A percentile compares a stretch with the other conserved stretches of the same genome.
Evolutionary conservation across 1,140 invertebrate species (phyloP).

Genomic region (Brachystomella parvula): DNA sequence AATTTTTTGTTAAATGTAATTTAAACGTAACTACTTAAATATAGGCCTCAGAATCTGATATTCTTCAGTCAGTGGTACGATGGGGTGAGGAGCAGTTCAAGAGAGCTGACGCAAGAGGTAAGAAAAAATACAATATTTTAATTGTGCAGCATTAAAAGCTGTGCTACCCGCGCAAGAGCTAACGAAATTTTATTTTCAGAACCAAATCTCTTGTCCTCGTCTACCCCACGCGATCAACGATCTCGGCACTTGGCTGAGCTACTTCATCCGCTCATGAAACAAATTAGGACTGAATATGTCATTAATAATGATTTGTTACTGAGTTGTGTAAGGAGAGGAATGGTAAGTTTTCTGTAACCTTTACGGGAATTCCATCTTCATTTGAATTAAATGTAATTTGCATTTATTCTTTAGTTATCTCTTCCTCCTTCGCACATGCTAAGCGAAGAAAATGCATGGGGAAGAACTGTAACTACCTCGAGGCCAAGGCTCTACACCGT

Average conservation of each 20-base stretch:
- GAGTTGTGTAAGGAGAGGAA: slow-evolving; percentile 1
- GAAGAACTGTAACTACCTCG: background rate
- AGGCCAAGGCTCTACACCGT: slow-evolving; percentile 1
- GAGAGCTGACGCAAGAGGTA: slow-evolving; percentile 6
- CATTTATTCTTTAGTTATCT: background rate
- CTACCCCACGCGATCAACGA: background rate
- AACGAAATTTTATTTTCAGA: background rate
- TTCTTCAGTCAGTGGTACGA: slow-evolving; percentile 4
- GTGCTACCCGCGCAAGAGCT: too few relatives aligned
- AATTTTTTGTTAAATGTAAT: background rate
- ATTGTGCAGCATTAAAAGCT: too few relatives aligned
- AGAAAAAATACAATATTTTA: background rate
- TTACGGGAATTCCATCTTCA: background rate
- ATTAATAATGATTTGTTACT: background rate
- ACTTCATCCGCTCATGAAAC: slow-evolving; percentile 4
- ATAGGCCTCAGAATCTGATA: slow-evolving; percentile 1
- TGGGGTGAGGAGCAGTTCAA: slow-evolving; percentile 6
- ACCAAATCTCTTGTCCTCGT: background rate
- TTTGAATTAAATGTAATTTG: background rate
- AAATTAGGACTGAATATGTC: background rate
- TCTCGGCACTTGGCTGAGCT: background rate
- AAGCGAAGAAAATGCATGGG: slow-evolving; percentile 2
- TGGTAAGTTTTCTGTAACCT: too few relatives aligned
- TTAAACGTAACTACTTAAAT: background rate
- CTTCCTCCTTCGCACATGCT: background rate